A percentile compares a stretch with the other conserved stretches of the same genome.
These are phyloP conservation scores for Melanotus villosus DNA, from an alignment of 2,888 invertebrate genomes.

Conservation along the genomic window DNA sequence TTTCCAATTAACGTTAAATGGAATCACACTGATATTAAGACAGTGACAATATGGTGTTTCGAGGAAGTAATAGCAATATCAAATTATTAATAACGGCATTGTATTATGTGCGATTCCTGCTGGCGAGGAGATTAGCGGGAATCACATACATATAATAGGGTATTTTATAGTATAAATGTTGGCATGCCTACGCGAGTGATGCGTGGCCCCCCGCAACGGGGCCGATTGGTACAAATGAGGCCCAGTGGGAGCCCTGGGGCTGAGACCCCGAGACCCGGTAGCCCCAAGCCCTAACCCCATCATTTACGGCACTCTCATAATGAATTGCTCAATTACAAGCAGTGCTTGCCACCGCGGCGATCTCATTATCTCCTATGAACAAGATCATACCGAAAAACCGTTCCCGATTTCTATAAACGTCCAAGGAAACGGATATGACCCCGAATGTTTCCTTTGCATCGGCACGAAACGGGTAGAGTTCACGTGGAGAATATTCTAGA, in stretches of 20 bases:
- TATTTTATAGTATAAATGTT: slow-evolving; percentile 35
- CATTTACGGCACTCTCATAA: slow-evolving; percentile 57
- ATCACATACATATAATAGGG: slow-evolving; percentile 26
- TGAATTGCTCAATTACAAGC: slow-evolving; percentile 63
- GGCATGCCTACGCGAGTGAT: slow-evolving; percentile 42
- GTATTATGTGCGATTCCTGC: slow-evolving; percentile 35
- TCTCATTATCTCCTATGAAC: slow-evolving; percentile 61
- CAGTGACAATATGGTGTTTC: neutral
- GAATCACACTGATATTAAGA: neutral
- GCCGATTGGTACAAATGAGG: slow-evolving; percentile 61
- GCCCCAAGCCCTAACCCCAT: slow-evolving; percentile 59
- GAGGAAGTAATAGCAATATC: slow-evolving; percentile 20
- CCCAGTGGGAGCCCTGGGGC: slow-evolving; percentile 57
- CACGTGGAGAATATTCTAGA: slow-evolving; percentile 9
- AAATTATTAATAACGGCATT: slow-evolving; percentile 32
- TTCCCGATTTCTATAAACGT: slow-evolving; percentile 11
- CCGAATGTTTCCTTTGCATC: neutral
- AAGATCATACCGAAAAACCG: slow-evolving; percentile 52
- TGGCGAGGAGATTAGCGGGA: slow-evolving; percentile 19
- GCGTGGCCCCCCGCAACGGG: slow-evolving; percentile 58
- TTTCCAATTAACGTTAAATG: no score
- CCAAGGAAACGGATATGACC: neutral
- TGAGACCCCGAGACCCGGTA: slow-evolving; percentile 55
- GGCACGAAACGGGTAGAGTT: neutral
- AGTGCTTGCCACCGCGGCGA: slow-evolving; percentile 61